phyloP scores from a whole-genome alignment of 2,888 invertebrate genomes.

The Eumerus sabulonum region DNA sequence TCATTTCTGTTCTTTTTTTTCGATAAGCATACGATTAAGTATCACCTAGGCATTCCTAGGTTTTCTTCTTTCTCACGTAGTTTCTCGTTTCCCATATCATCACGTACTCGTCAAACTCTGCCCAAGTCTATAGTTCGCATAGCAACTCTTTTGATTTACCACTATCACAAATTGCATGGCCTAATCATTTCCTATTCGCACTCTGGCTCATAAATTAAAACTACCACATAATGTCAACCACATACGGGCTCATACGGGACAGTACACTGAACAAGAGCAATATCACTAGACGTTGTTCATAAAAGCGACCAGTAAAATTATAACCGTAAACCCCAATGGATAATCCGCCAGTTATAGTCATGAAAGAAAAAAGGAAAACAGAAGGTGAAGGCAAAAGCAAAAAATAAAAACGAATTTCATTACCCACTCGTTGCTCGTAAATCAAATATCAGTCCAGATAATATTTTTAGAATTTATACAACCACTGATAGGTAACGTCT shows the following conservation, averaged over 20 bases:
- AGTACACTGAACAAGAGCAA: neutral
- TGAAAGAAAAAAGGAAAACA: too few relatives aligned
- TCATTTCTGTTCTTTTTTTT: too few relatives aligned
- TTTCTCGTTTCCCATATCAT: too few relatives aligned
- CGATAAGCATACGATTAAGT: too few relatives aligned
- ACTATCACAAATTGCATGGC: too few relatives aligned
- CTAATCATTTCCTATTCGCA: neutral
- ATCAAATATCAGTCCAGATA: conserved; percentile 69
- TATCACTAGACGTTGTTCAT: conserved; percentile 27
- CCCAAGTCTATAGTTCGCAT: conserved; percentile 11
- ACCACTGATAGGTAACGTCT: conserved; percentile 60
- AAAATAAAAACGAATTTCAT: conserved; percentile 44
- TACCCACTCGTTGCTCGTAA: conserved; percentile 66
- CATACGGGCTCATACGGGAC: conserved; percentile 55
- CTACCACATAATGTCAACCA: conserved; percentile 46
- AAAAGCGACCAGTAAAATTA: conserved; percentile 32
- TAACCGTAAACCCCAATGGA: conserved; percentile 56
- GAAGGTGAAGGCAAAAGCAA: conserved; percentile 5
- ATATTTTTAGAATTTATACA: conserved; percentile 64
- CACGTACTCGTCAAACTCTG: too few relatives aligned
- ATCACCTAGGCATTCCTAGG: neutral
- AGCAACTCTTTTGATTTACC: conserved; percentile 28
- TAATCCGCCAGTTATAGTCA: conserved; percentile 37
- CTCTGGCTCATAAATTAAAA: conserved; percentile 47
- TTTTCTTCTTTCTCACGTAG: neutral